Base-by-base conservation (phyloP, 2,888 invertebrate species). In the Andrena bicolor region DNA sequence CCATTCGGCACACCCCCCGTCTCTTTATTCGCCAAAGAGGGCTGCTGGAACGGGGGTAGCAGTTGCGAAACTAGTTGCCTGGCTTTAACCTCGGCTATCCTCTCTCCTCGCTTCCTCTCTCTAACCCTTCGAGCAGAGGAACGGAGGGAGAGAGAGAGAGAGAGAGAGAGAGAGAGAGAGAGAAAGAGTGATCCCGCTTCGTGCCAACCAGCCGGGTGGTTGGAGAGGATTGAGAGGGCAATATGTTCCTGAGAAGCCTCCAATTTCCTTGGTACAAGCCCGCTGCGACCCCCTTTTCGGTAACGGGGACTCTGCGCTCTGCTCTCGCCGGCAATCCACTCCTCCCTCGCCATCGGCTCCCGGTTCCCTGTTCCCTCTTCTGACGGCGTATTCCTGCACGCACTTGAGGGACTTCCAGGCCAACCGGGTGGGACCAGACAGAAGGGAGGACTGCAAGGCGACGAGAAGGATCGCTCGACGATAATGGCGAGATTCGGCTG, bases 211-310 rank as follows among this genome's bases (percentile, higher is more conserved):
- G 61, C 61, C 35, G 58, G 73, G 69, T 72, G 71, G 81, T 73
- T 79, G 76, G 81, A 84, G 83, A 88, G 90, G 85, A 88, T 90
- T 68, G 86, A 88, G 88, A 90, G 88, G 87, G 88, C 89, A 89
- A 90, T 90, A 90, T 89, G 90, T 90, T 89, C 82, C 76, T 77
- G 89, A 87, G 89, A 88, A 90, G 88, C 89, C 90, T 88, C 86
- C 89, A 90, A 90, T 90, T 90, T 90, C 89, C 90, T 89, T 81
- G 80, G 82, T 80, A 85, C 83, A 83, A 86, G 81, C 73, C 74
- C 74, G 68, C 80, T 65, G 49, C 84, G 80, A 84, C 84, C 84
- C 76, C 79, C 83, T 80, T 83, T 82, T 83, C 73, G 80, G 75
- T 49, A 74, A 82, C 76, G 70, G 56, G 48, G 58, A 61, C 69